phyloP scores from a whole-genome alignment of 1,140 invertebrate species.

The Stenopsyche tienmushanensis region DNA sequence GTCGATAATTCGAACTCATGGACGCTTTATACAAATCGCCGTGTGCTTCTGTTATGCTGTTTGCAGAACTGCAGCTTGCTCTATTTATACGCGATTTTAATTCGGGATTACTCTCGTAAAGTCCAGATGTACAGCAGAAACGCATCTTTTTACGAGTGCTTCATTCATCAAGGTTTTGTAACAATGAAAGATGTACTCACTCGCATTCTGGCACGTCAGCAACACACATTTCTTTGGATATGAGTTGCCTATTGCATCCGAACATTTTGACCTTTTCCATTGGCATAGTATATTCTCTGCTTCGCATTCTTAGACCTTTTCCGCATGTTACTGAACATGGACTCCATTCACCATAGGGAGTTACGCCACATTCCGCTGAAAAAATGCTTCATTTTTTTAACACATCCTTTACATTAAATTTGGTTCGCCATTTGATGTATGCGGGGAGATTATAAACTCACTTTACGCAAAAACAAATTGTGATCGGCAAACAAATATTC shows the following conservation, averaged over 20 bases:
- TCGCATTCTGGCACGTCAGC: conserved; percentile 69
- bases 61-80: not conserved
- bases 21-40: too few relatives aligned
- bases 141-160: too few relatives aligned
- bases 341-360: conserved; percentile 74
- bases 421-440: too few relatives aligned
- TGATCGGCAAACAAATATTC: too few relatives aligned
- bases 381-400: conserved; percentile 14
- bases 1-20: too few relatives aligned
- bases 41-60: too few relatives aligned
- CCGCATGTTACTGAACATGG: conserved; percentile 84
- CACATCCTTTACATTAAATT: not conserved
- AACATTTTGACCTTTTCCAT: conserved; percentile 71
- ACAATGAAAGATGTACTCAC: conserved; percentile 51
- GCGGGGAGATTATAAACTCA: too few relatives aligned
- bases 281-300: conserved; percentile 72
- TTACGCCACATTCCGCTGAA: conserved; percentile 75
- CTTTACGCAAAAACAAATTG: too few relatives aligned
- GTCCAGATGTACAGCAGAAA: not conserved
- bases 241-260: conserved; percentile 76
- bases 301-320: conserved; percentile 82
- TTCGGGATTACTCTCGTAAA: not conserved
- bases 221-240: conserved; percentile 87
- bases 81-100: not conserved
- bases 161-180: not conserved